A percentile compares a stretch with the other conserved stretches of the same genome.
Evolutionary conservation across 2,797 vertebrate species (phyloP).

Genomic region (Sciaenops ocellatus): DNA sequence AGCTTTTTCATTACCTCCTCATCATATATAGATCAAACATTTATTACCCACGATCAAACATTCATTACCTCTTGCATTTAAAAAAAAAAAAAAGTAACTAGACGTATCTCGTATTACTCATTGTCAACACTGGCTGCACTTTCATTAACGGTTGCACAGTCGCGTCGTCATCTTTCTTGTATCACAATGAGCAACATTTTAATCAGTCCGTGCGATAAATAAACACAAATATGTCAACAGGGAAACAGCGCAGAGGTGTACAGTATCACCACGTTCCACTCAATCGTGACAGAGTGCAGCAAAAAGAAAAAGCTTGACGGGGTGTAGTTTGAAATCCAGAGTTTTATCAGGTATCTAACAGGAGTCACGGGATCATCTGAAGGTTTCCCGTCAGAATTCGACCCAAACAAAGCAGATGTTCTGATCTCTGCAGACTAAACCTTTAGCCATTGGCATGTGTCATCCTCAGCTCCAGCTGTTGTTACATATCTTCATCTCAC

Average conservation of each 20-base stretch:
- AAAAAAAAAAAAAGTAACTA: constrained; percentile 52
- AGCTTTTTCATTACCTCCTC: constrained; percentile 75
- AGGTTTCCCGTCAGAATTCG: background rate
- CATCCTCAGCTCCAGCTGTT: constrained; percentile 43
- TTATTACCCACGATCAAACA: constrained; percentile 73
- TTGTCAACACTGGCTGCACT: constrained; percentile 51
- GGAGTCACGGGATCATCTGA: background rate
- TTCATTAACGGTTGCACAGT: constrained; percentile 41
- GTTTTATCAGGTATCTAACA: background rate
- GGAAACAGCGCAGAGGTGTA: background rate
- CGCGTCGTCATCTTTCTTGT: constrained; percentile 34
- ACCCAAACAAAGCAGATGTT: constrained; percentile 42
- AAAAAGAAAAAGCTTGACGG: background rate
- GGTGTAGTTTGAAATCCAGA: background rate
- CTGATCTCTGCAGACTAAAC: constrained; percentile 44
- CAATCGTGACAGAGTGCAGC: background rate
- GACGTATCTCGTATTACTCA: constrained; percentile 50
- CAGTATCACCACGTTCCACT: background rate
- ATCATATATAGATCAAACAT: constrained; percentile 71
- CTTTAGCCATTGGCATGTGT: constrained; percentile 44
- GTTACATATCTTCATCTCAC: constrained; percentile 39
- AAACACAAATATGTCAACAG: background rate
- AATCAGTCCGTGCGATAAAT: constrained; percentile 28
- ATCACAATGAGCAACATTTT: constrained; percentile 27
- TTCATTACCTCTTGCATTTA: constrained; percentile 65